Evolutionary conservation across 2,888 invertebrate species (phyloP), one percentile per base, ranked within the genome.

Genomic region (Idaea straminata): DNA sequence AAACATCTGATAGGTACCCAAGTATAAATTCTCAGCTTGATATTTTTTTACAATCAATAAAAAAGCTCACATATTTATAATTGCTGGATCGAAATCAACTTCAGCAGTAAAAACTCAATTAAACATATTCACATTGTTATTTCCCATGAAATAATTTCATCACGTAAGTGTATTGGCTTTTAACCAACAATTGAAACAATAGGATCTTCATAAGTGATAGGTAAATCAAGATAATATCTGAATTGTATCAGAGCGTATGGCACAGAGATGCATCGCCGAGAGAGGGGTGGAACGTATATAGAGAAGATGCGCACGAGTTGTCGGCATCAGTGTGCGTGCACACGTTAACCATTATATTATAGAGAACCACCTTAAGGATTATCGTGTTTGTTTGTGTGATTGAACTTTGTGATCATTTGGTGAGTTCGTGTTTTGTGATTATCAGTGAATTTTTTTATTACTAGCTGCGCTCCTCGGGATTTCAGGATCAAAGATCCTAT

Each of bases 261-360:
- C 35, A 60, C 63, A 61, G 64, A 69, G 71, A 70, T 68, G 69
- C 63, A 61, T 62, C 69, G 66, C 65, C 71, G 10, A 68, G 69
- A 73, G 77, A 81, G 85, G 80, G 86, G 87, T 88, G 87, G 62
- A 75, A 69, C 66, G 80, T 88, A 88, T 89, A 89, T 82, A 89
- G 82, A 69, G 79, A 78, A 80, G 85, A 83, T 80, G 87, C 81
- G 83, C 79, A 16, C 10, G 65, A 74, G 74, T 71, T 71, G 66
- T 64, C 70, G 69, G 70, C 79, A 80, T 75, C 82, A 86, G 84
- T 84, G 80, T 82, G 67, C 47, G 7, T 58, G n/a, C 65, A 60
- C 69, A 73, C 77, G 74, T 47, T 47, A 10, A 7, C 47, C 47
- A 47, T 47, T 47, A 10, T 47, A 47, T 47, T 47, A 10, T 47